Conservation (phyloP, 2,113 vertebrate genomes). For the Tiliqua scincoides region DNA sequence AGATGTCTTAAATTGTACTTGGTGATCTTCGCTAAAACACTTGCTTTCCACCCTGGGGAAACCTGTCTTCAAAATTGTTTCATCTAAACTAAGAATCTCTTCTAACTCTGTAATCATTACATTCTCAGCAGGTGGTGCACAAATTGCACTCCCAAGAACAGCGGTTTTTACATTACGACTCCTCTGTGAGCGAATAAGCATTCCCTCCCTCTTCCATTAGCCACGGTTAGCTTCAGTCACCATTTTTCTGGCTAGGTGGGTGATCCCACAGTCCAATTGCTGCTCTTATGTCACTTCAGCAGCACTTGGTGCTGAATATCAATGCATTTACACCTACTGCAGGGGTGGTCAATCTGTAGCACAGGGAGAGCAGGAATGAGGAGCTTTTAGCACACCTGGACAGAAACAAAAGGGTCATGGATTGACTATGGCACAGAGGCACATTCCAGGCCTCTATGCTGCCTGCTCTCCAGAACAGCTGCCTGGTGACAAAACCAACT, state of each 20-base stretch:
- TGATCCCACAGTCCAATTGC: background rate
- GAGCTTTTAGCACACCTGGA: no score
- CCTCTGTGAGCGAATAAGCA: background rate
- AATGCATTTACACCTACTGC: background rate
- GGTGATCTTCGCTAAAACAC: background rate
- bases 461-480: background rate
- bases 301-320: no score
- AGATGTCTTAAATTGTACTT: slow-evolving; percentile 25
- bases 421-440: background rate
- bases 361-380: background rate
- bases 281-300: background rate
- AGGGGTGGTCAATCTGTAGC: background rate
- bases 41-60: background rate
- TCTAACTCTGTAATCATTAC: slow-evolving; percentile 18
- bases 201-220: background rate
- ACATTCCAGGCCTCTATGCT: background rate
- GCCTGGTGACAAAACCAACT: no score
- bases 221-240: background rate
- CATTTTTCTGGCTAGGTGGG: background rate
- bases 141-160: slow-evolving; percentile 7
- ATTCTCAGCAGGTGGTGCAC: background rate
- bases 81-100: slow-evolving; percentile 39
- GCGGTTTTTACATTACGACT: background rate
- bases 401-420: background rate
- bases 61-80: slow-evolving; percentile 25